Conservation (phyloP, 2,797 vertebrate species). For the Gallinago nigripennis region DNA sequence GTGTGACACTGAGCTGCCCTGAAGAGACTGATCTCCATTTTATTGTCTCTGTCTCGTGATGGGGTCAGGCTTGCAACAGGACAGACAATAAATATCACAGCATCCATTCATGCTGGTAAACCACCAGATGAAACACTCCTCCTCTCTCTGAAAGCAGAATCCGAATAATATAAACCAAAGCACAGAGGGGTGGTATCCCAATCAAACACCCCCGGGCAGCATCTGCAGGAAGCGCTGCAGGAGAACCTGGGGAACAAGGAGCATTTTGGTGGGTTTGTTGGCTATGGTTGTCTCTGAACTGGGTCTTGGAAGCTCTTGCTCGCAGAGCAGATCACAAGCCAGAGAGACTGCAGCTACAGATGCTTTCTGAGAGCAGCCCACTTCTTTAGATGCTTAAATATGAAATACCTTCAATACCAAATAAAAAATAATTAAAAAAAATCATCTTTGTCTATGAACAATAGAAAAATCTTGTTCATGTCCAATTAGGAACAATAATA, state of each 20-base stretch:
- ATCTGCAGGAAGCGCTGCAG: background rate
- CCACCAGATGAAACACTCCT: background rate
- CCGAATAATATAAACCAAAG: background rate
- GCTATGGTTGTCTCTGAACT: background rate
- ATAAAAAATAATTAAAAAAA: background rate
- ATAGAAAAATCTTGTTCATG: background rate
- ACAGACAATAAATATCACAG: slow-evolving; percentile 10
- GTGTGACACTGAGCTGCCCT: background rate
- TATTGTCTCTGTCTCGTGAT: background rate
- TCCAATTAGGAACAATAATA: background rate
- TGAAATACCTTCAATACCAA: background rate
- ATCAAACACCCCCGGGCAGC: background rate
- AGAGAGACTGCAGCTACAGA: background rate
- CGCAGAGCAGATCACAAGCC: background rate
- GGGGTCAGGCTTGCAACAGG: background rate
- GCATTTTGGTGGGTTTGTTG: background rate
- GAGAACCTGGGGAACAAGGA: background rate
- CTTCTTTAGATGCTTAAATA: background rate
- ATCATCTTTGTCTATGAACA: background rate
- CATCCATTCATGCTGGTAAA: background rate
- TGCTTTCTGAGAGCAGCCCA: background rate
- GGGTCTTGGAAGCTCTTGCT: background rate
- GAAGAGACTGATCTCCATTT: background rate
- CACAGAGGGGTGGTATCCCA: background rate
- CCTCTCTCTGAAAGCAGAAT: background rate